phyloP scores from a whole-genome alignment of 1,140 invertebrate genomes.

The Palaemon carinicauda region DNA sequence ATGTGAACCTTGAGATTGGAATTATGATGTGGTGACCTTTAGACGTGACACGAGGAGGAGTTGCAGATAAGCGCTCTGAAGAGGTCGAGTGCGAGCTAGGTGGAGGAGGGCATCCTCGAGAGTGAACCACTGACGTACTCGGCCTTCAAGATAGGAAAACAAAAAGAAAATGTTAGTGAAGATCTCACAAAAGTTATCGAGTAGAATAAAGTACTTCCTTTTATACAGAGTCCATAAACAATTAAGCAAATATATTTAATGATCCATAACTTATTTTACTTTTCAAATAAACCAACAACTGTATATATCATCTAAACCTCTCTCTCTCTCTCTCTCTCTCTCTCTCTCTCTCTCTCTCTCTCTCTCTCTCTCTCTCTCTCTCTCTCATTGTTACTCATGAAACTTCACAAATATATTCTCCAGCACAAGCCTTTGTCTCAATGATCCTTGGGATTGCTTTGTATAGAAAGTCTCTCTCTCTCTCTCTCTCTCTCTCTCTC shows the following conservation, averaged over 20 bases:
- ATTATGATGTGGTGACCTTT: neutral
- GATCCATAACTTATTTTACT: neutral
- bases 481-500: neutral
- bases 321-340: neutral
- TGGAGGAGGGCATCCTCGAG: constrained; percentile 85
- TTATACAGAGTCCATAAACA: too few relatives aligned
- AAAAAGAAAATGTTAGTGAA: neutral
- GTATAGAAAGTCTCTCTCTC: neutral
- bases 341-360: neutral
- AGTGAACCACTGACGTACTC: constrained; percentile 90
- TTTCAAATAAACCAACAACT: too few relatives aligned
- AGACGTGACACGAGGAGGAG: neutral
- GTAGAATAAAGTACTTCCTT: too few relatives aligned
- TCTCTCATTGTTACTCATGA: neutral
- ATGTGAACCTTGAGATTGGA: neutral
- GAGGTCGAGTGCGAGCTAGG: constrained; percentile 86
- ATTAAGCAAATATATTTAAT: too few relatives aligned
- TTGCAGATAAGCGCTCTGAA: constrained; percentile 82
- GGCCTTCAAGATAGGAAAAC: constrained; percentile 72
- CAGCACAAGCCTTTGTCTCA: too few relatives aligned
- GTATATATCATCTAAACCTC: neutral
- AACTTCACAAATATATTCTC: too few relatives aligned
- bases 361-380: neutral
- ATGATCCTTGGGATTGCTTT: too few relatives aligned
- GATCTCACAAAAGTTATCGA: neutral